Percentiles rank a stretch among this genome's conserved stretches.
Evolutionary conservation across 2,113 vertebrate genomes (phyloP).

Genomic region (Myiopsitta monachus): DNA sequence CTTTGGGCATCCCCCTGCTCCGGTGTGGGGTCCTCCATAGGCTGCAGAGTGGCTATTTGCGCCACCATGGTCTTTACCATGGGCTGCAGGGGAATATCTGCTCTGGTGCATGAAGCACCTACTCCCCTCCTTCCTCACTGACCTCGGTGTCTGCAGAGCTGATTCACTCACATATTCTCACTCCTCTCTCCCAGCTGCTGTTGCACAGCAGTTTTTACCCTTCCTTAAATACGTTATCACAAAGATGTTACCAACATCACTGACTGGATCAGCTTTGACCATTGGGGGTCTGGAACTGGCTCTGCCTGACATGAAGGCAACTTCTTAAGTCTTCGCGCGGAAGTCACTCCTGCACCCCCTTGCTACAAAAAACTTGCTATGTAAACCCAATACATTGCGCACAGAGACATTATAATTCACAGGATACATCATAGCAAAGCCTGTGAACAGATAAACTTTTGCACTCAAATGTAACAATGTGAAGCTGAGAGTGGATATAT

Average conservation of each 20-base stretch:
- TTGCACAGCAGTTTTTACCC: neutral
- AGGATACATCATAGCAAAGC: neutral
- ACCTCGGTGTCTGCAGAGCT: neutral
- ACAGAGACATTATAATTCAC: neutral
- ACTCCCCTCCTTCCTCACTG: neutral
- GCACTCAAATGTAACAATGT: neutral
- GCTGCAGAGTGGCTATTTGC: neutral
- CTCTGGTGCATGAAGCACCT: neutral
- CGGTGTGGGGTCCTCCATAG: rapidly evolving
- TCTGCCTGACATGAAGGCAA: neutral
- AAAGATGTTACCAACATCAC: neutral
- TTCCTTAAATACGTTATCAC: neutral
- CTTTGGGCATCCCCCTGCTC: neutral
- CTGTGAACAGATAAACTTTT: neutral
- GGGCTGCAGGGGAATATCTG: neutral
- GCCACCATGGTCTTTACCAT: neutral
- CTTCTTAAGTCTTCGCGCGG: neutral
- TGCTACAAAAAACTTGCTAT: neutral
- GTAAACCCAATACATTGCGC: neutral
- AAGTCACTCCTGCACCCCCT: neutral
- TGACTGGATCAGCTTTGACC: neutral
- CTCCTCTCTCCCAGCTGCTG: neutral
- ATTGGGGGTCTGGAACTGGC: neutral
- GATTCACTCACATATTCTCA: neutral
- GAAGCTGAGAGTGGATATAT: neutral